A percentile compares a stretch with the other conserved stretches of the same genome.
phyloP scores from a whole-genome alignment of 2,888 invertebrate species.

The Harpalus rubripes region DNA sequence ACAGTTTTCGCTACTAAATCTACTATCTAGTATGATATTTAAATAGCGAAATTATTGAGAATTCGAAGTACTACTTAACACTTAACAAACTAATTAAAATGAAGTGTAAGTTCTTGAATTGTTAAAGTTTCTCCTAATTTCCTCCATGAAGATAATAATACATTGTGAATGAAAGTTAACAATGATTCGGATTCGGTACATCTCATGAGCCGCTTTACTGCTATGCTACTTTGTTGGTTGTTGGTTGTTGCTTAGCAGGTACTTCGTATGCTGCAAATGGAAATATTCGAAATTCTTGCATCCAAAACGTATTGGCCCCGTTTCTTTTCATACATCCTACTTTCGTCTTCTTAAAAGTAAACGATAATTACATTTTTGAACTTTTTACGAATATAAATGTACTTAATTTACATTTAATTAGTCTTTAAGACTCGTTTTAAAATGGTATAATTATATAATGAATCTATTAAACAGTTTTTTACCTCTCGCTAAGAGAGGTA shows the following conservation, averaged over 20 bases:
- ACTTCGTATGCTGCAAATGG: conserved; percentile 12
- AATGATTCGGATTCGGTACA: conserved; percentile 63
- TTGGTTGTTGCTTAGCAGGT: conserved; percentile 7
- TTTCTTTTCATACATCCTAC: conserved; percentile 61
- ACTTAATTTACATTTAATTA: conserved; percentile 36
- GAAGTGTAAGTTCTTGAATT: conserved; percentile 50
- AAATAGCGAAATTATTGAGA: conserved; percentile 30
- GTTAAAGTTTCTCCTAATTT: conserved; percentile 63
- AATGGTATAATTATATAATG: conserved; percentile 38
- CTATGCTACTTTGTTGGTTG: too few relatives aligned
- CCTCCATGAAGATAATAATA: conserved; percentile 52
- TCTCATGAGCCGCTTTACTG: conserved; percentile 14
- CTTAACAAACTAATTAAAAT: conserved; percentile 57
- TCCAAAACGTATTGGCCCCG: conserved; percentile 59
- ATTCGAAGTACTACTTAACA: conserved; percentile 34
- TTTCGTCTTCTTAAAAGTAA: conserved; percentile 63
- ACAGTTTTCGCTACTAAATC: conserved; percentile 19
- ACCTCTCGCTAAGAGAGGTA: too few relatives aligned
- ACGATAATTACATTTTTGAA: conserved; percentile 42
- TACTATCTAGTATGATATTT: conserved; percentile 8
- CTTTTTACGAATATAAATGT: conserved; percentile 22
- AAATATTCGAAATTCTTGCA: conserved; percentile 50
- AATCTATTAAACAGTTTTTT: conserved; percentile 6
- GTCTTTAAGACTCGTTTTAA: neutral
- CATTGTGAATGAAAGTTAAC: conserved; percentile 66